Evolutionary conservation across 2,888 invertebrate species (phyloP), one percentile per base, ranked within the genome.

Genomic region (Heliconius sara): DNA sequence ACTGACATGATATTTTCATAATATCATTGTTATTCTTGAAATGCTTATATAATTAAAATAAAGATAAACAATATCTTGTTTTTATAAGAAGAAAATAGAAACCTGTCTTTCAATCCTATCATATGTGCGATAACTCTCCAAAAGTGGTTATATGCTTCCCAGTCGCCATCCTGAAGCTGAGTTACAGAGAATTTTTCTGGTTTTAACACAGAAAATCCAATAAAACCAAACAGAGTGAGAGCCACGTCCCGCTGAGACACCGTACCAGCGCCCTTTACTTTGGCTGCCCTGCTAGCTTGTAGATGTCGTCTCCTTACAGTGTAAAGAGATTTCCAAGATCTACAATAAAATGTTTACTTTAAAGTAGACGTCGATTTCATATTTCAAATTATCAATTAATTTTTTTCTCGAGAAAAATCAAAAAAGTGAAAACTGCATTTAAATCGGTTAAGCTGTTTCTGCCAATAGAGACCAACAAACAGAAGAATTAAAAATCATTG

Each of bases 231-330:
- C 88, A 98, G 97, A 0, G 98, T 97, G 7, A 98, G 87, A 0
- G 96, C 97, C 96, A 98, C 96, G 87, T 98, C 98, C 84, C 96
- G 96, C 89, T 98, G 98, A 0, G 96, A 96, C 76, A 98, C 96
- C 76, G 93, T 92, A 0, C 95, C 95, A 3, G 92, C 82, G 13
- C 95, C 91, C 91, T 84, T 83, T n/a, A 83, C 65, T 65, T 82
- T 83, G 34, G 92, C 88, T 1, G 89, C 89, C 67, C 93, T 92
- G 78, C 96, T 96, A 0, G 96, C 96, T 2, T 95, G 90, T 66
- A 96, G 93, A 84, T 97, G 97, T 22, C 96, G 95, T 68, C 91
- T 93, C 75, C 96, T 95, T 0, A 97, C 97, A 57, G 95, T 93
- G 79, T 92, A 89, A 79, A 97, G 86, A 1, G 97, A 97, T 63